These are phyloP conservation scores for Leptopterna dolabrata DNA, from an alignment of 2,888 invertebrate species.

Conservation along the genomic window DNA sequence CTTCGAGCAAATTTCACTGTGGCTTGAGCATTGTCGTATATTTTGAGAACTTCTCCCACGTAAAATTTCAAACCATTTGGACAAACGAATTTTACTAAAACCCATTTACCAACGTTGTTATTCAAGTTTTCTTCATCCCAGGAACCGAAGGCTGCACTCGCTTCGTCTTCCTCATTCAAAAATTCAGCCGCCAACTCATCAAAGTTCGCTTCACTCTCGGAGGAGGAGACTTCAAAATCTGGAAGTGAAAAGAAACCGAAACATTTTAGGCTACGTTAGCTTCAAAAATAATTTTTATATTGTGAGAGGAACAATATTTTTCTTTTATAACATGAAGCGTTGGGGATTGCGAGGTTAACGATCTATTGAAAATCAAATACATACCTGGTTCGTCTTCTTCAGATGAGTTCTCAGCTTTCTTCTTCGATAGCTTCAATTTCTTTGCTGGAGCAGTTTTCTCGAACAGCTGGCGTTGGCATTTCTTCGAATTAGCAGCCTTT, in stretches of 20 bases:
- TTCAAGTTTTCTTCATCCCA: too few species aligned
- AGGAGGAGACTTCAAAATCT: constrained; percentile 2
- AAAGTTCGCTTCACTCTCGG: neutral
- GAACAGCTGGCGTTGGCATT: neutral
- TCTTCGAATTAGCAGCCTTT: neutral
- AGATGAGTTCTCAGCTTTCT: neutral
- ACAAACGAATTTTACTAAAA: too few species aligned
- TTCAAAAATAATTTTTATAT: too few species aligned
- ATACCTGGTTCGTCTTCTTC: neutral
- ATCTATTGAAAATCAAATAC: neutral
- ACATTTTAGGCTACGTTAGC: neutral
- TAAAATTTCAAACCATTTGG: too few species aligned
- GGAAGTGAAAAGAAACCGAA: neutral
- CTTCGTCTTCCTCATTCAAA: neutral
- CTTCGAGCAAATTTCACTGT: too few species aligned
- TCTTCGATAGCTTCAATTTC: neutral
- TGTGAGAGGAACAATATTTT: too few species aligned
- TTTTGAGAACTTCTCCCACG: too few species aligned
- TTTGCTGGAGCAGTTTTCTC: neutral
- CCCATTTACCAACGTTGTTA: too few species aligned
- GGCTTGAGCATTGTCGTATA: too few species aligned
- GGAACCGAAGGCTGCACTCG: too few species aligned
- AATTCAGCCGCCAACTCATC: neutral
- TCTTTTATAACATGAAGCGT: too few species aligned
- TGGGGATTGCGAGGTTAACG: too few species aligned